Conservation (phyloP, 2,888 invertebrate genomes). For the Stenurella melanura region DNA sequence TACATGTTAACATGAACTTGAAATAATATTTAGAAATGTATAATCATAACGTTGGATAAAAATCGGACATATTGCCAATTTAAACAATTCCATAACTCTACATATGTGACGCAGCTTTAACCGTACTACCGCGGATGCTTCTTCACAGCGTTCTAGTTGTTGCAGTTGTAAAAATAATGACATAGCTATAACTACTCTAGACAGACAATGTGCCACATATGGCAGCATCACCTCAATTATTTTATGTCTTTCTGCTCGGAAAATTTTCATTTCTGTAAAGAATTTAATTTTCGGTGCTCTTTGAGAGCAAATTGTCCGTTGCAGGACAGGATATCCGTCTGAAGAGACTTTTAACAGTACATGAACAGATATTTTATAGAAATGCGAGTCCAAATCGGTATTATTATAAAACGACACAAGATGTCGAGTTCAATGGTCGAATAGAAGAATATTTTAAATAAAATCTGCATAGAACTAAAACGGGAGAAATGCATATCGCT, state of each 20-base stretch:
- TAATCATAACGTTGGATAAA: too few species aligned
- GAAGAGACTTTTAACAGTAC: not conserved
- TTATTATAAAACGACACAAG: too few species aligned
- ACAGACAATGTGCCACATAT: constrained; percentile 1
- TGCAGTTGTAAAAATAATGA: not conserved
- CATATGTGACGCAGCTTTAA: not conserved
- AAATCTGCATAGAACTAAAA: too few species aligned
- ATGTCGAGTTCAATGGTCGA: too few species aligned
- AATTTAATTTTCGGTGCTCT: constrained; percentile 1
- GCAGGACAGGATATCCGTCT: not conserved
- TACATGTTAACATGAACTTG: too few species aligned
- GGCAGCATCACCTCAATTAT: constrained; percentile 3
- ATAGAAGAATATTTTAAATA: too few species aligned
- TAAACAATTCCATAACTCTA: too few species aligned
- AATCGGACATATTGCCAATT: too few species aligned
- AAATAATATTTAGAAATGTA: too few species aligned
- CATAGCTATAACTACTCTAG: not conserved
- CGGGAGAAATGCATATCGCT: too few species aligned
- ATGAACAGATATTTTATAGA: not conserved
- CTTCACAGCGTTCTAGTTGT: not conserved
- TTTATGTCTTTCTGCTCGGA: not conserved
- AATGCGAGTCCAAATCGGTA: too few species aligned
- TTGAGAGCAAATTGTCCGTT: not conserved
- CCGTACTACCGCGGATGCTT: not conserved
- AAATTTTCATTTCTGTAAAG: constrained; percentile 1